phyloP scores from a whole-genome alignment of 1,140 invertebrate species.

The Zaprionus davidi region DNA sequence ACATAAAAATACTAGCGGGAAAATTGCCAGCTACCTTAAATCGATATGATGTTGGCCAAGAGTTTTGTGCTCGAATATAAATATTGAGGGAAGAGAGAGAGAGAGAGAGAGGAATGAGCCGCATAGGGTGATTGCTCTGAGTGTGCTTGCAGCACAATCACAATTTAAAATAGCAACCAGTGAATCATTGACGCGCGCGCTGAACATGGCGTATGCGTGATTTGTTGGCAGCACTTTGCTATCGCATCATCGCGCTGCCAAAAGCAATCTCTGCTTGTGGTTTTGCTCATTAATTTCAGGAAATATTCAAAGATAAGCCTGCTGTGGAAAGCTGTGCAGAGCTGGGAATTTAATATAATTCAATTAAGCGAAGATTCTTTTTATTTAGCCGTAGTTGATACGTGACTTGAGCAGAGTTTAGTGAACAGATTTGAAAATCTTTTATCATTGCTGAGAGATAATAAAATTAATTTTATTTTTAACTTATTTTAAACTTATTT shows the following conservation, averaged over 20 bases:
- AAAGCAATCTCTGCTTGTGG: not conserved
- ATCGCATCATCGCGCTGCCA: not conserved
- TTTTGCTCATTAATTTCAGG: not conserved
- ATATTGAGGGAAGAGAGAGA: not conserved
- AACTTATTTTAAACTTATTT: no score
- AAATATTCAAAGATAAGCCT: not conserved
- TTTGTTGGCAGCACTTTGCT: not conserved
- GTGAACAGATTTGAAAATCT: no score
- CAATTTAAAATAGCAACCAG: not conserved
- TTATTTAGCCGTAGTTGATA: no score
- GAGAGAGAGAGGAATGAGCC: not conserved
- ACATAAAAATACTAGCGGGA: not conserved
- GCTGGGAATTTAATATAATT: not conserved
- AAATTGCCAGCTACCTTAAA: not conserved
- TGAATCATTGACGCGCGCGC: not conserved
- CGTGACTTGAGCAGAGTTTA: no score
- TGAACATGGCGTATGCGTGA: not conserved
- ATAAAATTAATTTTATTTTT: no score
- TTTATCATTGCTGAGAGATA: no score
- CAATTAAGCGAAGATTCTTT: no score
- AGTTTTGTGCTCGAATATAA: not conserved
- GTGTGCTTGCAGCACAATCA: conserved; percentile 3
- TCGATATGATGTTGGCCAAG: not conserved
- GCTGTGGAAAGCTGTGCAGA: not conserved
- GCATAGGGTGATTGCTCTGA: not conserved